A percentile compares a stretch with the other conserved stretches of the same genome.
phyloP scores from a whole-genome alignment of 1,140 invertebrate species.

The Lerema accius region DNA sequence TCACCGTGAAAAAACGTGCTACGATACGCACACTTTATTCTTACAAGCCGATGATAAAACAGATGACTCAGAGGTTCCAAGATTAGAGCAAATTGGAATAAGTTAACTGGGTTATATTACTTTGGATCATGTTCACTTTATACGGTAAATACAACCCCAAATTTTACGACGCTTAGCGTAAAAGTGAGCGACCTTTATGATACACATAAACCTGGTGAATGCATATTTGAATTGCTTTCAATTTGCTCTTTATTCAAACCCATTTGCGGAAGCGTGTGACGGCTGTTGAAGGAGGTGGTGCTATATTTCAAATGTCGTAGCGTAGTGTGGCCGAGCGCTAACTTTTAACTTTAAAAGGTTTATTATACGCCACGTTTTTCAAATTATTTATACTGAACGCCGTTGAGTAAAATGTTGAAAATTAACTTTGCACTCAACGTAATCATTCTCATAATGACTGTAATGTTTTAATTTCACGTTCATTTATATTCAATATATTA shows the following conservation, averaged over 20 bases:
- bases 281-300: constrained; percentile 41
- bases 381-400: constrained; percentile 22
- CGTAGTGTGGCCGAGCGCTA: constrained; percentile 43
- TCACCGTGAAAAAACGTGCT: no score
- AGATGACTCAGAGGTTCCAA: no score
- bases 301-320: constrained; percentile 55
- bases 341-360: constrained; percentile 50
- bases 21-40: no score
- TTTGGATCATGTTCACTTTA: no score
- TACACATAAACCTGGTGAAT: constrained; percentile 1
- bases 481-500: not conserved
- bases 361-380: constrained; percentile 32
- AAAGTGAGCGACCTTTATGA: constrained; percentile 7
- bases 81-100: constrained; percentile 31
- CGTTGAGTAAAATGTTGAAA: constrained; percentile 3
- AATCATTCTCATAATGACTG: constrained; percentile 6
- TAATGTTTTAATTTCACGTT: constrained; percentile 3
- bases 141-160: no score
- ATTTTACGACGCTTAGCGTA: not conserved
- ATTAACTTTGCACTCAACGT: constrained; percentile 12
- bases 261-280: constrained; percentile 47
- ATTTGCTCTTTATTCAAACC: constrained; percentile 39
- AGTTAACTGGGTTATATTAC: not conserved
- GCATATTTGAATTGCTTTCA: constrained; percentile 43
- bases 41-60: no score